Base-by-base conservation (phyloP, 2,113 vertebrate species). In the Dinomys branickii region DNA sequence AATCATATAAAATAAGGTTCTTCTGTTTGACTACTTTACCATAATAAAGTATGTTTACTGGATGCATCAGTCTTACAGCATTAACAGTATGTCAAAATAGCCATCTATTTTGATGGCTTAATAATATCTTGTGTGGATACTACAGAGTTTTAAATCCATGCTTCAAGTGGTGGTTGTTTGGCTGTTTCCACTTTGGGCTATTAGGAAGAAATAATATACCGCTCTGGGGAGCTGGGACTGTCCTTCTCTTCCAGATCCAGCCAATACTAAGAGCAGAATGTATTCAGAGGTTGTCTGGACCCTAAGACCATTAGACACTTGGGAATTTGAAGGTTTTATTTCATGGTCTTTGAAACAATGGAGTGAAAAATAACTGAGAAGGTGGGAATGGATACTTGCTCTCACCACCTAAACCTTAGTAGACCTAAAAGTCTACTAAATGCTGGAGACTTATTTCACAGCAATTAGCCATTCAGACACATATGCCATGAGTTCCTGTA, bases 191-290 rank as follows among this genome's bases (percentile, higher is more conserved):
- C 7, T 52, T 80, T 52, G 3, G 16, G 30, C 44, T 52, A 52
- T 52, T 20, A 80, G 35, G 16, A 80, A 80, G 14, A 52, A 80
- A 80, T 35, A 52, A 33, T 33, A 52, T 52, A 33, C 47, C 52
- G 8, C 47, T 80, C 14, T 35, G 17, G 20, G 17, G 35, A 65
- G 0, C 52, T 20, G 52, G 24, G 26, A 5, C n/a, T 17, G 17
- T 63, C 33, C 1, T 11, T 7, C 22, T 38, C 22, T 28, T 28
- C 0, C 5, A 47, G n/a, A 2, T 26, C 1, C 7, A 7, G 61
- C 30, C 50, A 75, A 0, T 4, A 5, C 2, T 13, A 19, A 58
- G 28, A 33, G 10, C 2, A 73, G 44, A 50, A 58, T 75, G 80
- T 38, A n/a, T 26, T n/a, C 38, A 47, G 52, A 78, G 56, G 28